Conservation (phyloP, 2,888 invertebrate genomes). For the Caenorhabditis afra region DNA sequence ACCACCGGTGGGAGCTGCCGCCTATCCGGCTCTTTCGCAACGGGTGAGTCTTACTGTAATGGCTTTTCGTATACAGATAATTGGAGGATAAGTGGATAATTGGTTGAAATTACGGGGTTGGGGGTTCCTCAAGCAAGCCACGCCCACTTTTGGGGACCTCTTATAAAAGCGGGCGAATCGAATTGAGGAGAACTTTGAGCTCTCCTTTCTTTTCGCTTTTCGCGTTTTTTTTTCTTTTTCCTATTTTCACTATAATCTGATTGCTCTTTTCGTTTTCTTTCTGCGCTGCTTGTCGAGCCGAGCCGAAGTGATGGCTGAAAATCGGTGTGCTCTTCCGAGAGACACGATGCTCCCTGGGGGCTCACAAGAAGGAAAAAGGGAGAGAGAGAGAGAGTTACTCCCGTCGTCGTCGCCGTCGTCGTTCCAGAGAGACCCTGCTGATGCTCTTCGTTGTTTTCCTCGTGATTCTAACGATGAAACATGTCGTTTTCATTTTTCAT, state of each 20-base stretch:
- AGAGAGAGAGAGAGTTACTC: no score
- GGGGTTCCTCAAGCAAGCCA: conserved; percentile 3
- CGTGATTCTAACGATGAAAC: no score
- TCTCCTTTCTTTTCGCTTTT: conserved; percentile 18
- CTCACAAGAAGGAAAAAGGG: no score
- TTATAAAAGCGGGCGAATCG: conserved; percentile 6
- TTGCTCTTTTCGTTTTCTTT: conserved; percentile 42
- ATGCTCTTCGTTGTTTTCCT: no score
- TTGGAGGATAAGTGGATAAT: conserved; percentile 4
- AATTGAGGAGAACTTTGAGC: background rate
- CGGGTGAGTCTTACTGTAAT: conserved; percentile 59
- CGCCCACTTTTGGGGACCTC: conserved; percentile 17
- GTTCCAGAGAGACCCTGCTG: no score
- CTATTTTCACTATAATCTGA: conserved; percentile 47
- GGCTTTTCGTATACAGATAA: conserved; percentile 6
- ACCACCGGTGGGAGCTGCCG: conserved; percentile 11
- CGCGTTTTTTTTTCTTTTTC: conserved; percentile 4
- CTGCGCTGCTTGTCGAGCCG: background rate
- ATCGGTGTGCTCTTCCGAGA: no score
- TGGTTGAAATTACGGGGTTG: background rate
- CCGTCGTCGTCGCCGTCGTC: no score
- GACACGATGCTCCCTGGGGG: no score
- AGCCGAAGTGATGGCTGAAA: no score
- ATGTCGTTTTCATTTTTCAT: no score
- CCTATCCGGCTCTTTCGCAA: conserved; percentile 67